Conservation (phyloP, 2,888 invertebrate genomes). For the Zygothrica quintamaculata region DNA sequence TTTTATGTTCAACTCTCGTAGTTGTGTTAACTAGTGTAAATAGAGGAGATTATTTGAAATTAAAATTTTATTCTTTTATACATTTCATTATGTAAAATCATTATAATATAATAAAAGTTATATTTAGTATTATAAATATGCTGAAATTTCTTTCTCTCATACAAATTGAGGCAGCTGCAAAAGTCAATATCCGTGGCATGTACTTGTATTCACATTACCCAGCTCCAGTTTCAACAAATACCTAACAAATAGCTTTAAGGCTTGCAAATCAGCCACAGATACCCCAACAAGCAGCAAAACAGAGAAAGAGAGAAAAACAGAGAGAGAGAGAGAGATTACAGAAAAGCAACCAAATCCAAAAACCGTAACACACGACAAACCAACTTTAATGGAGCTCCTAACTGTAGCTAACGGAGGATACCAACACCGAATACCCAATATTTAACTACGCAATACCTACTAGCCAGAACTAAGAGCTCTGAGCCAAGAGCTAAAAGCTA, state of each 20-base stretch:
- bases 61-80: too few relatives aligned
- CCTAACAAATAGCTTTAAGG: conserved; percentile 73
- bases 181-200: conserved; percentile 69
- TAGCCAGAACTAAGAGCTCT: conserved; percentile 10
- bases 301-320: too few relatives aligned
- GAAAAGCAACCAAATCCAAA: background rate
- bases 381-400: conserved; percentile 69
- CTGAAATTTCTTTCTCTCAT: background rate
- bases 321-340: background rate
- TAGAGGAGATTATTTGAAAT: too few relatives aligned
- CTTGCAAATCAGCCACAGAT: conserved; percentile 63
- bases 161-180: conserved; percentile 54
- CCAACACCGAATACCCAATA: too few relatives aligned
- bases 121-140: too few relatives aligned
- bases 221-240: conserved; percentile 61
- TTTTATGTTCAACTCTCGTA: too few relatives aligned
- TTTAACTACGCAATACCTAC: too few relatives aligned
- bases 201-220: conserved; percentile 13
- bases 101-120: too few relatives aligned
- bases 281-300: conserved; percentile 8
- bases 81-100: too few relatives aligned
- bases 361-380: conserved; percentile 36
- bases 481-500: conserved; percentile 5
- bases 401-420: conserved; percentile 20
- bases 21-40: too few relatives aligned